Evolutionary conservation across 2,888 invertebrate species (phyloP).

Genomic region (Agonopterix heracliana): DNA sequence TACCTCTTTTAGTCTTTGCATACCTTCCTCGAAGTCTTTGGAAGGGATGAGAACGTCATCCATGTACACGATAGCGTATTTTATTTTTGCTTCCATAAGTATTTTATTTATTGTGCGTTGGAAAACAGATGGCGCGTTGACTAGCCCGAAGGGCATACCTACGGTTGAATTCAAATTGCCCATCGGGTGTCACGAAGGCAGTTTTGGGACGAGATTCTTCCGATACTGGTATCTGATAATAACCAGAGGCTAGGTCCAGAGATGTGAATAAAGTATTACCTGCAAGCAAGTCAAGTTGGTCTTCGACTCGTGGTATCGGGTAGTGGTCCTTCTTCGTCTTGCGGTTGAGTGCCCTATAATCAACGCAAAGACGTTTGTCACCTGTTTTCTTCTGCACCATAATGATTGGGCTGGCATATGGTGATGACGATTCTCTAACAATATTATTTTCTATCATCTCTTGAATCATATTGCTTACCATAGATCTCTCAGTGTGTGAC

Average conservation of each 20-base stretch:
- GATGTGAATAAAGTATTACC: conserved; percentile 4
- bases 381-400: conserved; percentile 21
- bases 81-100: not conserved
- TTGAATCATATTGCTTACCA: conserved; percentile 15
- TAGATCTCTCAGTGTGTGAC: conserved; percentile 10
- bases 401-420: conserved; percentile 22
- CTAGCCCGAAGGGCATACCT: not conserved
- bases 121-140: not conserved
- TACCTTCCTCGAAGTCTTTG: not conserved
- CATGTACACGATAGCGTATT: not conserved
- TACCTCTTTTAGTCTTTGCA: not conserved
- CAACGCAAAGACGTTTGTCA: conserved; percentile 17
- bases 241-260: too few species aligned
- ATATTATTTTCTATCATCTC: conserved; percentile 16
- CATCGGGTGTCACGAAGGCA: too few species aligned
- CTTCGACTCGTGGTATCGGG: conserved; percentile 10
- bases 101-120: not conserved
- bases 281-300: conserved; percentile 1
- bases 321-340: conserved; percentile 17
- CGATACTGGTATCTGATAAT: too few species aligned
- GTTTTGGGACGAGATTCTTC: too few species aligned
- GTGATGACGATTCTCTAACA: conserved; percentile 17
- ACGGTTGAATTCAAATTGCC: not conserved
- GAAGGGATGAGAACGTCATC: not conserved
- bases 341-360: conserved; percentile 16